Base-by-base conservation (phyloP, 2,113 vertebrate species). In the Perca fluviatilis region DNA sequence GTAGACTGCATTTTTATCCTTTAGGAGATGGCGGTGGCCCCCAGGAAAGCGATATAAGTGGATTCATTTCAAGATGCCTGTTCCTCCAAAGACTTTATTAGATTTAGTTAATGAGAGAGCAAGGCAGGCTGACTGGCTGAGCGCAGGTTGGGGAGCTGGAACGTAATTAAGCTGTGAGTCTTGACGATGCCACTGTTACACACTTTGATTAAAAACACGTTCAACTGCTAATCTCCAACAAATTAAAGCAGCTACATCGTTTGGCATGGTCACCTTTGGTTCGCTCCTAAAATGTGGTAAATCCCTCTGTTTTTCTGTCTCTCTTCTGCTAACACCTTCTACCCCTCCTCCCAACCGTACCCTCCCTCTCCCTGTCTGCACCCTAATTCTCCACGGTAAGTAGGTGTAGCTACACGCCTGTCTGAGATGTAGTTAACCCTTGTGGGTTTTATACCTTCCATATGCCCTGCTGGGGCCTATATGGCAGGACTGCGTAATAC, bases 141-240 rank as follows among this genome's bases (percentile, higher is more conserved):
- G 89, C 81, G 81, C 93, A 94, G 94, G 92, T 91, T 92, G 83
- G 92, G 93, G 92, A 94, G 90, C 91, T 86, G 80, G 85, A 91
- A 88, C 92, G 79, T 95, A 95, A 95, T 95, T 95, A 95, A 95
- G 86, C 87, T 9, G 53, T 63, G 91, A 87, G 83, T 90, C 88
- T 33, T 82, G 91, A 90, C 76, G 89, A 90, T 87, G 90, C 90
- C 83, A 74, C 91, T 90, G 90, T 90, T 91, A 90, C 85, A 88
- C 89, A 87, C 92, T 90, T 90, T 95, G 93, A 95, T 95, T 94
- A 95, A 94, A 95, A 95, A 94, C 93, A 92, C 92, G 80, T 92
- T 94, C 90, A 81, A 84, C 84, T 78, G 83, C 89, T 89, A 93
- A 93, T 94, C 89, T 92, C 86, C 89, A 82, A 88, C 92, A 93